Evolutionary conservation across 2,797 vertebrate species (phyloP).

Genomic region (Babyrousa celebensis): DNA sequence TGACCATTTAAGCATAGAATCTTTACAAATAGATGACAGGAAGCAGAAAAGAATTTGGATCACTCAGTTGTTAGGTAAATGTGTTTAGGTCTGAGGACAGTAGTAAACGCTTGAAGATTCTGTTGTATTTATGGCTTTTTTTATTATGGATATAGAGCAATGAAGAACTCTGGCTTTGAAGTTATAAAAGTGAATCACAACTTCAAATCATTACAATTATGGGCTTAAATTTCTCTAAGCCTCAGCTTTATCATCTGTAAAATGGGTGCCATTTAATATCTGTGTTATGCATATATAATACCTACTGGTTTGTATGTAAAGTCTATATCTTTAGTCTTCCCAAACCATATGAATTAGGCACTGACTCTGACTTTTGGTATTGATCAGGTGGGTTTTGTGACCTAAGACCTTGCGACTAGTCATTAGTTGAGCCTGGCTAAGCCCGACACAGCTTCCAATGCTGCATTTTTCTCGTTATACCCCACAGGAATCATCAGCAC

Average conservation of each 20-base stretch:
- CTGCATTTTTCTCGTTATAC: neutral
- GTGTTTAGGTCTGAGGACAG: neutral
- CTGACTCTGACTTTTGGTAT: neutral
- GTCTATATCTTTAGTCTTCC: neutral
- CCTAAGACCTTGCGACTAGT: neutral
- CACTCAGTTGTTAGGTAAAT: neutral
- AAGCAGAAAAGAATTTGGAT: neutral
- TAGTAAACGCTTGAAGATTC: neutral
- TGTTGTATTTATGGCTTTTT: neutral
- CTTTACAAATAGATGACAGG: neutral
- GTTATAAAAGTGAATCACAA: neutral
- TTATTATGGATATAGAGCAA: neutral
- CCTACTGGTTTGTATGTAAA: neutral
- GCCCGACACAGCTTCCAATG: neutral
- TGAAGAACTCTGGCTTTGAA: neutral
- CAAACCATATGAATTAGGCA: neutral
- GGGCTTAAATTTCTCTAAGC: neutral
- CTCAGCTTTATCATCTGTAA: neutral
- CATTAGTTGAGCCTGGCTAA: neutral
- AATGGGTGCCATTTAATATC: neutral
- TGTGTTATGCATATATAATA: neutral
- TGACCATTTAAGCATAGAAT: slow-evolving; percentile 17
- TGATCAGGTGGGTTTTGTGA: neutral
- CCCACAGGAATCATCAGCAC: neutral
- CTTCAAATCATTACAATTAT: neutral